phyloP scores from a whole-genome alignment of 2,797 vertebrate species.

The Pterois miles region DNA sequence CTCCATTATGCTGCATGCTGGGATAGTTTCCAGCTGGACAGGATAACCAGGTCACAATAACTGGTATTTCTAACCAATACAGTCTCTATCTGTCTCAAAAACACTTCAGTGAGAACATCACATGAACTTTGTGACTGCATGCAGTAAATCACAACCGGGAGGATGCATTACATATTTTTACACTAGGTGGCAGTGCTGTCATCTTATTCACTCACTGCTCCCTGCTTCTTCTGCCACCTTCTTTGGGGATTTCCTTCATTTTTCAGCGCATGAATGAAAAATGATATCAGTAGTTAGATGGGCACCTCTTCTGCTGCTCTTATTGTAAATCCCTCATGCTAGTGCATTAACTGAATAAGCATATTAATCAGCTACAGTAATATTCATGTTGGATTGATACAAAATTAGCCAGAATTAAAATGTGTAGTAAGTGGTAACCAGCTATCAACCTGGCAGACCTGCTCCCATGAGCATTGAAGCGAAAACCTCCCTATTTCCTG shows the following conservation, averaged over 20 bases:
- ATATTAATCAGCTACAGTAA: background rate
- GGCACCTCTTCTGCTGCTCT: background rate
- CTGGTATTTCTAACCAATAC: background rate
- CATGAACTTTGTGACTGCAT: background rate
- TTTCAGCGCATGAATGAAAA: constrained; percentile 1
- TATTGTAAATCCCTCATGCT: background rate
- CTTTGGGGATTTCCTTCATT: background rate
- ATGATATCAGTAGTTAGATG: background rate
- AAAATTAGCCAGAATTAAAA: constrained; percentile 1
- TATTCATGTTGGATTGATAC: background rate
- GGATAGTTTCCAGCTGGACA: background rate
- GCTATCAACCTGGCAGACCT: background rate
- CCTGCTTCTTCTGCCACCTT: background rate
- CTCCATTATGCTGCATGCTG: background rate
- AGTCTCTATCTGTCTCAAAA: background rate
- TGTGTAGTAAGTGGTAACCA: background rate
- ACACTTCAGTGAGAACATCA: background rate
- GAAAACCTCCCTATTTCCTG: constrained; percentile 15
- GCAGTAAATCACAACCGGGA: background rate
- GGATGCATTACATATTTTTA: background rate
- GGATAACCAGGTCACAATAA: background rate
- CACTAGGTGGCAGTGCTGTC: constrained; percentile 70
- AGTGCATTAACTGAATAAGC: background rate
- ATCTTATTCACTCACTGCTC: background rate
- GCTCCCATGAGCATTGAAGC: background rate